A percentile compares a stretch with the other conserved stretches of the same genome.
These are phyloP conservation scores for Cnemophilus loriae DNA, from an alignment of 2,113 vertebrate species.

Conservation along the genomic window DNA sequence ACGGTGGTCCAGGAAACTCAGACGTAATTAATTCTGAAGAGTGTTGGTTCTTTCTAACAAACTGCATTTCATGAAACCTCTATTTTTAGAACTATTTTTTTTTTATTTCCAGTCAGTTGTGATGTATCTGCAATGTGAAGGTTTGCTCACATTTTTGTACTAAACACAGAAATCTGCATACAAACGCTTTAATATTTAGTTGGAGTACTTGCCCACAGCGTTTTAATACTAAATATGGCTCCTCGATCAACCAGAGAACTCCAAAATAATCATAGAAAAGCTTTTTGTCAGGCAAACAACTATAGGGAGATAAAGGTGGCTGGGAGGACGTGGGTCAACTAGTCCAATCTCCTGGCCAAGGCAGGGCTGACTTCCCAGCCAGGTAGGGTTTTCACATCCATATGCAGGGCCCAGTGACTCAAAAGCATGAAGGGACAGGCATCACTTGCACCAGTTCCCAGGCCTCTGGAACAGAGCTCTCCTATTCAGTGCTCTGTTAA, in stretches of 20 bases:
- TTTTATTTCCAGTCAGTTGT: neutral
- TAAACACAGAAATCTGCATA: neutral
- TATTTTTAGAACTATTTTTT: neutral
- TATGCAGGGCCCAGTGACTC: neutral
- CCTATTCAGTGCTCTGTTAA: neutral
- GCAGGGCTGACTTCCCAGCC: neutral
- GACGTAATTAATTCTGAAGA: neutral
- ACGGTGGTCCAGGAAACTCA: neutral
- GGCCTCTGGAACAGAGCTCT: neutral
- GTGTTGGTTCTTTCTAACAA: neutral
- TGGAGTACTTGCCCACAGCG: neutral
- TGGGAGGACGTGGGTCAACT: neutral
- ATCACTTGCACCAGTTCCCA: neutral
- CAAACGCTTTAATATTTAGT: neutral
- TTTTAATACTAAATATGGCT: neutral
- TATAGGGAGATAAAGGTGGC: too few relatives aligned
- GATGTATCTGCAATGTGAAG: neutral
- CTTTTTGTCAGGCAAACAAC: neutral
- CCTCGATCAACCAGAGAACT: neutral
- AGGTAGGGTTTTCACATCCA: neutral
- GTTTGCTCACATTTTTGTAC: neutral
- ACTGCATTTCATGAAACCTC: neutral
- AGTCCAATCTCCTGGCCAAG: neutral
- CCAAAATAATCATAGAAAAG: neutral
- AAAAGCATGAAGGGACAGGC: neutral